These are phyloP conservation scores for Drosophila virilis DNA, from an alignment of 1,140 invertebrate genomes.

Conservation along the genomic window DNA sequence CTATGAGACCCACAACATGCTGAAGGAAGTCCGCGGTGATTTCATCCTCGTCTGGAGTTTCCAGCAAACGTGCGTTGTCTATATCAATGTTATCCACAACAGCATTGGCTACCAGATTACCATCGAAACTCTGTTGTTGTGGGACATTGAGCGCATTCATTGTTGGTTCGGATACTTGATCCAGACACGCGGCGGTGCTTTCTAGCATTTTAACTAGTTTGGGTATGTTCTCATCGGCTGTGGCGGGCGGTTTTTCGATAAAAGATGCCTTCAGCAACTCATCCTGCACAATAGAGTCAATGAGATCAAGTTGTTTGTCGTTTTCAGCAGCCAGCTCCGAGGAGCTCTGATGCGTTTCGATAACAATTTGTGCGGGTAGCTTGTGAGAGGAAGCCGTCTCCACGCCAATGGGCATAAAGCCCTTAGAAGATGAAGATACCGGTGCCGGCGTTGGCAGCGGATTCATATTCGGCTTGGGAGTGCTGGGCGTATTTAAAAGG, in stretches of 20 bases:
- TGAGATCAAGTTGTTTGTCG: slow-evolving; percentile 82
- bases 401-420: slow-evolving; percentile 76
- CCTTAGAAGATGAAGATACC: slow-evolving; percentile 45
- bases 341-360: slow-evolving; percentile 80
- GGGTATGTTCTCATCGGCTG: slow-evolving; percentile 75
- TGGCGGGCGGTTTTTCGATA: slow-evolving; percentile 46
- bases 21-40: slow-evolving; percentile 88
- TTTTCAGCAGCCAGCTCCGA: slow-evolving; percentile 77
- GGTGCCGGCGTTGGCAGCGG: slow-evolving; percentile 2
- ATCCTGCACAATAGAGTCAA: slow-evolving; percentile 74
- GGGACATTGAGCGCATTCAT: slow-evolving; percentile 1
- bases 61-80: slow-evolving; percentile 48
- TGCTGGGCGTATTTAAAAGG: slow-evolving; percentile 39
- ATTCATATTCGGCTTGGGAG: slow-evolving; percentile 42
- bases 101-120: not conserved
- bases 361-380: slow-evolving; percentile 75
- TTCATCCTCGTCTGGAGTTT: slow-evolving; percentile 86
- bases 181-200: slow-evolving; percentile 65
- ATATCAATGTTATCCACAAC: slow-evolving; percentile 60
- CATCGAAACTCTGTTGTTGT: slow-evolving; percentile 18
- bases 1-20: slow-evolving; percentile 88
- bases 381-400: slow-evolving; percentile 78
- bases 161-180: slow-evolving; percentile 17
- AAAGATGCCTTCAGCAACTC: slow-evolving; percentile 64
- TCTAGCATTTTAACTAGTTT: slow-evolving; percentile 83